Percentiles rank a stretch among this genome's conserved stretches.
phyloP scores from a whole-genome alignment of 2,113 vertebrate species.

The Trematocara unimaculatum region DNA sequence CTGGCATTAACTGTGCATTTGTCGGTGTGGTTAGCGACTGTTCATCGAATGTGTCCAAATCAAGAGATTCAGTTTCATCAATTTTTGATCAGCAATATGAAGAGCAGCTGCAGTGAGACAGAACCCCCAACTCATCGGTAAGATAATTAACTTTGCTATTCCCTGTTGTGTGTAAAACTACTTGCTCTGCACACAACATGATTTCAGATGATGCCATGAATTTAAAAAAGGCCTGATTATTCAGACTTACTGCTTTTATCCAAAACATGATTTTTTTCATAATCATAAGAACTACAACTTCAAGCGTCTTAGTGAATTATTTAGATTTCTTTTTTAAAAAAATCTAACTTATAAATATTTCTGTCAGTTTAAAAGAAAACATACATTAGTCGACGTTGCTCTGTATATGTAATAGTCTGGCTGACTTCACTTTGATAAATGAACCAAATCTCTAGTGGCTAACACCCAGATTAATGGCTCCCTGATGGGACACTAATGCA shows the following conservation, averaged over 20 bases:
- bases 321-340: fast-evolving
- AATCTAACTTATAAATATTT: not conserved
- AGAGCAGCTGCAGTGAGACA: not conserved
- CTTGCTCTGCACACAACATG: not conserved
- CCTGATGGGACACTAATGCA: conserved; percentile 17
- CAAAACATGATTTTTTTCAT: not conserved
- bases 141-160: not conserved
- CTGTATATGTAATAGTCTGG: not conserved
- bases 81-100: not conserved
- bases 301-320: not conserved
- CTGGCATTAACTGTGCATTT: not conserved
- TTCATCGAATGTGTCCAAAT: not conserved
- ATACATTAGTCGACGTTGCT: not conserved
- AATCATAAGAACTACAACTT: not conserved
- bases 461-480: not conserved
- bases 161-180: not conserved
- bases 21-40: not conserved
- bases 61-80: not conserved
- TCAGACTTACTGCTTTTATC: not conserved
- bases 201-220: not conserved
- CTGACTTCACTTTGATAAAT: not conserved
- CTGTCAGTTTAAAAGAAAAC: not conserved
- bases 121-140: not conserved
- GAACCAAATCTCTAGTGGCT: not conserved
- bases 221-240: not conserved